A percentile compares a stretch with the other conserved stretches of the same genome.
Conservation (phyloP, 2,888 invertebrate species). For the Scaptodrosophila latifasciaeformis region DNA sequence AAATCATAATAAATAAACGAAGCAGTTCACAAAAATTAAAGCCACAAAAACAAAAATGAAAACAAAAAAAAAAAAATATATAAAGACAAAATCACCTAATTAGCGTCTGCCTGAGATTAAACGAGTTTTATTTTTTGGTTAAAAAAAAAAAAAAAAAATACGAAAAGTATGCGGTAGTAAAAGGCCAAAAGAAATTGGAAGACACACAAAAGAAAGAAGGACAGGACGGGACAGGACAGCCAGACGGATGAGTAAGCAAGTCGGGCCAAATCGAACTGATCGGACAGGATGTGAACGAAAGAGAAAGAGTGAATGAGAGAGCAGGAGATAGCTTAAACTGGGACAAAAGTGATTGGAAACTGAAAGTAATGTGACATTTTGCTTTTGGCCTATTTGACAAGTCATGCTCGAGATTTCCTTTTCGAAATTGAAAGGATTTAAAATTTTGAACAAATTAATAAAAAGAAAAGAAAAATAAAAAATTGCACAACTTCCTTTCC, state of each 20-base stretch:
- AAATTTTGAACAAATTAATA: too few relatives aligned
- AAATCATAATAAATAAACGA: constrained; percentile 44
- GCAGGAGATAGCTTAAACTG: too few relatives aligned
- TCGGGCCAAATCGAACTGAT: too few relatives aligned
- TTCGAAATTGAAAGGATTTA: neutral
- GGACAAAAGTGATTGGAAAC: constrained; percentile 46
- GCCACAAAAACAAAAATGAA: neutral
- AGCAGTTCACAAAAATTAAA: constrained; percentile 15
- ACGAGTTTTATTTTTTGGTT: constrained; percentile 6
- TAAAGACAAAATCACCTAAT: constrained; percentile 19
- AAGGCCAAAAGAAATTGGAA: constrained; percentile 6
- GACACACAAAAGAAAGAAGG: constrained; percentile 27
- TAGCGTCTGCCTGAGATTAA: constrained; percentile 18
- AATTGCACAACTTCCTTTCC: constrained; percentile 56
- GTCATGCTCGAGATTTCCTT: constrained; percentile 37
- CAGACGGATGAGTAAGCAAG: too few relatives aligned
- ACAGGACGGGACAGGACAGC: too few relatives aligned
- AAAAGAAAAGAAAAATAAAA: too few relatives aligned
- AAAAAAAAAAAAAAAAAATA: constrained; percentile 3
- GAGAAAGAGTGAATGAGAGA: too few relatives aligned
- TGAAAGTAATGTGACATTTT: constrained; percentile 28
- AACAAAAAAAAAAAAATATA: constrained; percentile 10
- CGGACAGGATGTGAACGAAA: too few relatives aligned
- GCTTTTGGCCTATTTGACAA: constrained; percentile 16
- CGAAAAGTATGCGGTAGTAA: neutral